Conservation (phyloP, 2,888 invertebrate species). For the Nomada goodeniana region DNA sequence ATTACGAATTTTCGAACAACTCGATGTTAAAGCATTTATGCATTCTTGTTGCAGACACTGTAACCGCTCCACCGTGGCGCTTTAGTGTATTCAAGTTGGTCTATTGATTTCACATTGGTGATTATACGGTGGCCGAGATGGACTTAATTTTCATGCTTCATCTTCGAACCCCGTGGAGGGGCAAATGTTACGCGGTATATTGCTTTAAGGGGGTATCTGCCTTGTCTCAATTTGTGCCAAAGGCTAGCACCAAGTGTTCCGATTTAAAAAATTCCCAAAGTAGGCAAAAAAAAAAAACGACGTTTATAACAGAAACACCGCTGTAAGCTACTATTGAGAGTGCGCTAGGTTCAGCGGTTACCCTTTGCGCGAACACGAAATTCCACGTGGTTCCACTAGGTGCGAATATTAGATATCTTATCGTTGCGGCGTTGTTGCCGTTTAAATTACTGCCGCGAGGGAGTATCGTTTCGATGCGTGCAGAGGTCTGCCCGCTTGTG, state of each 20-base stretch:
- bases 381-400: constrained; percentile 62
- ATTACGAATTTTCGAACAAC: too few relatives aligned
- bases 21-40: background rate
- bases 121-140: constrained; percentile 63
- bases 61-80: constrained; percentile 14
- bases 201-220: constrained; percentile 40
- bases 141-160: constrained; percentile 72
- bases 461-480: constrained; percentile 13
- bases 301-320: too few relatives aligned
- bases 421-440: constrained; percentile 35
- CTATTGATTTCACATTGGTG: constrained; percentile 71
- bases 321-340: constrained; percentile 65
- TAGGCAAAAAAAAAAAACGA: too few relatives aligned
- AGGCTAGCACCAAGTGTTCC: too few relatives aligned
- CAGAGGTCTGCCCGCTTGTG: background rate
- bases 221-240: too few relatives aligned
- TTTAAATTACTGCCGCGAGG: constrained; percentile 50
- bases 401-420: constrained; percentile 70
- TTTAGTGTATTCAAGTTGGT: constrained; percentile 27
- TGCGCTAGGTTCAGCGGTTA: constrained; percentile 70
- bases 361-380: constrained; percentile 68
- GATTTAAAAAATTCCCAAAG: too few relatives aligned
- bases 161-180: constrained; percentile 50
- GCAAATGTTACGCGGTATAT: constrained; percentile 63
- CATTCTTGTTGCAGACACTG: background rate